Base-by-base conservation (phyloP, 1,140 invertebrate genomes). In the Notospermus geniculatus region DNA sequence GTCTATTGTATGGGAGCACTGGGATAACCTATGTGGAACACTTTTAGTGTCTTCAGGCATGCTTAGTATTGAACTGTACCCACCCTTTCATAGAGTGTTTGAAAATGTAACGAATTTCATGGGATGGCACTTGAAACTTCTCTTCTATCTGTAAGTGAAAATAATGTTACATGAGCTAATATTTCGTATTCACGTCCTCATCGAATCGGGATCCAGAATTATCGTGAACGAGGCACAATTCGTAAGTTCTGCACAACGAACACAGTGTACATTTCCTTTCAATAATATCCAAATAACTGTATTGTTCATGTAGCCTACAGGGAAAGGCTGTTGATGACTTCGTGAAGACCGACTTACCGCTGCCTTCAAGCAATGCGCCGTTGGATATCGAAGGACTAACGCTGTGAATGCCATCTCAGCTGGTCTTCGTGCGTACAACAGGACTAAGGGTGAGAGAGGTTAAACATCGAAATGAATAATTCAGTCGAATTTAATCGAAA, bases 351-450 rank as follows among this genome's bases (percentile, higher is more conserved):
- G n/a, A 50, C 46, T 19, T 50, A 50, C 46, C n/a, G 46, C 46
- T 23, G n/a, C 46, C n/a, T 50, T 50, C n/a, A 50, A n/a, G n/a
- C 46, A 19, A 27, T 50, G 4, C 4, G 46, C 46, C 19, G 46
- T 50, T 19, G 46, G 19, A 4, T 7, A 9, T n/a, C 25, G 5
- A 9, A 50, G 25, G 46, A 50, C 46, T 19, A 50, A 27, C 9
- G 46, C 46, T 9, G 46, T 50, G n/a, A 50, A 50, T 23, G 25
- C 46, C 9, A n/a, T 50, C 25, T 50, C 46, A 50, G 4, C n/a
- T 27, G 4, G n/a, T 50, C 46, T 50, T 19, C 46, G 5, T 27
- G 25, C 46, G 46, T 50, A 50, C 46, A 50, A n/a, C 46, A 50
- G 46, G 9, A 50, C 46, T 50, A n/a, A n/a, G n/a, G n/a, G n/a